A percentile compares a stretch with the other conserved stretches of the same genome.
phyloP scores from a whole-genome alignment of 2,113 vertebrate species.

The Spermophilus dauricus region DNA sequence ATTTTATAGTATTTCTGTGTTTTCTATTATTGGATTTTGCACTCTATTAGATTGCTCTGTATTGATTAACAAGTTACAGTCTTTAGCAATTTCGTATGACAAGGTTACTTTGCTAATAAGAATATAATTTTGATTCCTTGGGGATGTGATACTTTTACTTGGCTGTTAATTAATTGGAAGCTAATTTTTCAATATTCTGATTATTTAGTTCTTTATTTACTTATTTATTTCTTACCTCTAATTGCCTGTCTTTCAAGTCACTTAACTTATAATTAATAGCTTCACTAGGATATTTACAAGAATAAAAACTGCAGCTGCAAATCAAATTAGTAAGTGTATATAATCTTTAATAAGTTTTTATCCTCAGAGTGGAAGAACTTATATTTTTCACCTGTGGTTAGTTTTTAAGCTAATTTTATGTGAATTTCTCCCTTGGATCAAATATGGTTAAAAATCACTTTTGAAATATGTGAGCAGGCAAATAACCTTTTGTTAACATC shows the following conservation, averaged over 20 bases:
- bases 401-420: not conserved
- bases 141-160: constrained; percentile 32
- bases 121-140: constrained; percentile 39
- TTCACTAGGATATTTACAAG: not conserved
- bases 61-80: not conserved
- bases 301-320: not conserved
- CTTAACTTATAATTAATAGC: constrained; percentile 53
- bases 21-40: constrained; percentile 23
- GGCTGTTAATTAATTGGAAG: constrained; percentile 26
- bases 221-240: constrained; percentile 44
- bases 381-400: not conserved
- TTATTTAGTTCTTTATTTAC: constrained; percentile 56
- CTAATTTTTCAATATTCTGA: constrained; percentile 41
- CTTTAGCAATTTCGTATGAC: not conserved
- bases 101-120: constrained; percentile 31
- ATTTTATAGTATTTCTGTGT: not conserved
- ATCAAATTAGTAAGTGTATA: not conserved
- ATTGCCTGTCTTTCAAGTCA: constrained; percentile 48
- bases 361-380: not conserved
- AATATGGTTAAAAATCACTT: not conserved
- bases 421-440: not conserved
- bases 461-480: not conserved
- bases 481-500: not conserved
- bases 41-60: not conserved
- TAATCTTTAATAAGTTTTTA: not conserved